A percentile compares a stretch with the other conserved stretches of the same genome.
These are phyloP conservation scores for Microtus ochrogaster DNA, from an alignment of 2,113 vertebrate genomes.

Conservation along the genomic window DNA sequence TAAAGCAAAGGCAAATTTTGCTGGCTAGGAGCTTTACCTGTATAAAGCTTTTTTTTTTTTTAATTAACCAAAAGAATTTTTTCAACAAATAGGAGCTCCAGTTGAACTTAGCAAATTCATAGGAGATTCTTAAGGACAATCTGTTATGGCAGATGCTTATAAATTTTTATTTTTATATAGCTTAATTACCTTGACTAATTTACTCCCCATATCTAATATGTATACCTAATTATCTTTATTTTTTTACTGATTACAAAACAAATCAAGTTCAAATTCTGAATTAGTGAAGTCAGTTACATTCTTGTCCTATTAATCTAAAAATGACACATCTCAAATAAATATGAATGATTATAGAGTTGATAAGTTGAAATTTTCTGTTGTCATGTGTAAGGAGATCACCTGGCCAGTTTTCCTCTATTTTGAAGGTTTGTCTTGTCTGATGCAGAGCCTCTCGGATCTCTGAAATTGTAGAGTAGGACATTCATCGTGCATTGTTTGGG, in stretches of 20 bases:
- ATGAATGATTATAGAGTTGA: neutral
- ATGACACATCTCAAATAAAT: slow-evolving; percentile 17
- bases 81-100: neutral
- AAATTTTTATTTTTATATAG: neutral
- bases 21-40: neutral
- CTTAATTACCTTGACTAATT: neutral
- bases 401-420: neutral
- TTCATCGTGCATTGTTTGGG: slow-evolving; percentile 10
- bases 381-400: neutral
- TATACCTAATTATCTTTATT: neutral
- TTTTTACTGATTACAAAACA: slow-evolving; percentile 19
- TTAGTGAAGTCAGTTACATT: slow-evolving; percentile 40
- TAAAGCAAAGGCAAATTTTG: neutral
- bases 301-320: slow-evolving; percentile 19
- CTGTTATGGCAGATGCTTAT: neutral
- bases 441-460: neutral
- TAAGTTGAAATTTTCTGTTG: neutral
- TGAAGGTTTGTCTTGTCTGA: neutral
- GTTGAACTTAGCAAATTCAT: neutral
- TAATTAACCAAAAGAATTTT: neutral
- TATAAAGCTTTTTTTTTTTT: neutral
- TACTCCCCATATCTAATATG: neutral
- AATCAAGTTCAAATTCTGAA: neutral
- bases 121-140: slow-evolving; percentile 20
- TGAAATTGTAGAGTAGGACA: slow-evolving; percentile 1